Evolutionary conservation across 2,797 vertebrate species (phyloP).

Genomic region (Sparus aurata): DNA sequence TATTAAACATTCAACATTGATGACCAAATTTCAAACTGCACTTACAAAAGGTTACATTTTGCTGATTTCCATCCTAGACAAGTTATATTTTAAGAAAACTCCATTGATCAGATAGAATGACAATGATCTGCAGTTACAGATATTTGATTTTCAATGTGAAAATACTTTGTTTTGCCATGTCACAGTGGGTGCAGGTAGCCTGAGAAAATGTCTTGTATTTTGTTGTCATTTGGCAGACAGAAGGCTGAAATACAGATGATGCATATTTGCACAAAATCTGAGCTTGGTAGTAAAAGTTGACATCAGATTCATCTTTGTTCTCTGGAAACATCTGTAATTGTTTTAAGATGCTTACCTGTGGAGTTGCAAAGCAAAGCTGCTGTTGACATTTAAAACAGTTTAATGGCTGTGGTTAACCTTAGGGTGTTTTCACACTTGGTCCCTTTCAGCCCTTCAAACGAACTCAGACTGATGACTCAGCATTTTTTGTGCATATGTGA

Average conservation of each 20-base stretch:
- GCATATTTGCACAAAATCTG: not conserved
- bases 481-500: too few species aligned
- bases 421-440: too few species aligned
- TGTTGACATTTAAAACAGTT: not conserved
- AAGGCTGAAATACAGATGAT: conserved; percentile 1
- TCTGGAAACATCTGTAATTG: not conserved
- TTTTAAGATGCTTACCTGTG: not conserved
- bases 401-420: not conserved
- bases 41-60: too few species aligned
- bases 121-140: too few species aligned
- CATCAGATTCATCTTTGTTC: not conserved
- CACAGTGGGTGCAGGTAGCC: not conserved
- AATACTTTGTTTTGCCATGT: not conserved
- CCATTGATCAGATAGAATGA: too few species aligned
- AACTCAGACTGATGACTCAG: too few species aligned
- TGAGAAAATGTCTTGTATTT: not conserved
- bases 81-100: too few species aligned
- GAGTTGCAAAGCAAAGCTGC: not conserved
- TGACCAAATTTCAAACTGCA: too few species aligned
- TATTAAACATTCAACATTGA: too few species aligned
- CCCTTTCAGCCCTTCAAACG: too few species aligned
- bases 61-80: too few species aligned
- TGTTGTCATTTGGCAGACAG: not conserved
- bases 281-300: not conserved
- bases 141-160: not conserved